Evolutionary conservation across 2,888 invertebrate species (phyloP).

Genomic region (Endotricha flammealis): DNA sequence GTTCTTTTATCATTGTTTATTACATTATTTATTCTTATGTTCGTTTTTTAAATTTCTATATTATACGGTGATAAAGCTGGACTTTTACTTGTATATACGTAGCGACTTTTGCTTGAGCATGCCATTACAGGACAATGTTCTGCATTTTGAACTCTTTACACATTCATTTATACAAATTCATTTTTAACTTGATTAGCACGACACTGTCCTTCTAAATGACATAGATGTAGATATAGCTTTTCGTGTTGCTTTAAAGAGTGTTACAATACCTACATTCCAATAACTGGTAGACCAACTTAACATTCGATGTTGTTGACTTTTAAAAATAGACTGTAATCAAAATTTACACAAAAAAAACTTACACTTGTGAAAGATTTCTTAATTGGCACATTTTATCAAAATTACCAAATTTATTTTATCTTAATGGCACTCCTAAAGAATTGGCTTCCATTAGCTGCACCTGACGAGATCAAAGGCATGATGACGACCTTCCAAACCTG

Average conservation of each 20-base stretch:
- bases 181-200: slow-evolving; percentile 16
- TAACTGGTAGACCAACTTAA: slow-evolving; percentile 20
- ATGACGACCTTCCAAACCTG: slow-evolving; percentile 30
- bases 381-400: slow-evolving; percentile 39
- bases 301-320: no score
- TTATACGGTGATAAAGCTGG: slow-evolving; percentile 51
- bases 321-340: no score
- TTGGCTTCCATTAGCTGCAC: slow-evolving; percentile 68
- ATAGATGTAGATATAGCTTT: slow-evolving; percentile 13
- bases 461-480: slow-evolving; percentile 46
- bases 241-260: slow-evolving; percentile 13
- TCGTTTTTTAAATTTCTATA: slow-evolving; percentile 13
- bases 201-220: slow-evolving; percentile 28
- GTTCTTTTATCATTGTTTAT: slow-evolving; percentile 22
- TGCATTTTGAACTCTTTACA: slow-evolving; percentile 24
- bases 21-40: slow-evolving; percentile 12
- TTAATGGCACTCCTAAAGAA: slow-evolving; percentile 54
- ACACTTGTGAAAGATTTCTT: slow-evolving; percentile 13
- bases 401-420: slow-evolving; percentile 22
- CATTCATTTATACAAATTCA: not conserved
- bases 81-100: slow-evolving; percentile 24
- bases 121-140: slow-evolving; percentile 50
- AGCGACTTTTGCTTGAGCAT: slow-evolving; percentile 57
- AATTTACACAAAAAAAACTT: slow-evolving; percentile 9
- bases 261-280: slow-evolving; percentile 15